Evolutionary conservation across 2,888 invertebrate species (phyloP).

Genomic region (Luperina nickerlii): DNA sequence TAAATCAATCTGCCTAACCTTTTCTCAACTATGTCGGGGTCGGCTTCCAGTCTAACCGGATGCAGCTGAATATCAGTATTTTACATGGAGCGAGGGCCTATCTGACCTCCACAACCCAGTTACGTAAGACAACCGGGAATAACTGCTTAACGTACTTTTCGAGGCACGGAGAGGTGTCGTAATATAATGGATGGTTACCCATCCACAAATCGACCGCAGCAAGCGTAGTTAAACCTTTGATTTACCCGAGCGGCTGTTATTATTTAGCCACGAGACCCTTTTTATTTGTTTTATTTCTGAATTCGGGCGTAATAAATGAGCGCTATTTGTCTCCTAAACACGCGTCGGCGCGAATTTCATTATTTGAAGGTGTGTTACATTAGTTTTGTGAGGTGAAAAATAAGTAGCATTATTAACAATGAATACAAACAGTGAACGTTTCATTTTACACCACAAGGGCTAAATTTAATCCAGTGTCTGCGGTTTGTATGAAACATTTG

Average conservation of each 20-base stretch:
- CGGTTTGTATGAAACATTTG: conserved; percentile 30
- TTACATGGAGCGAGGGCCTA: background rate
- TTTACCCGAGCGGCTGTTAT: background rate
- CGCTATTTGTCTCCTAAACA: conserved; percentile 41
- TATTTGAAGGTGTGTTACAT: conserved; percentile 40
- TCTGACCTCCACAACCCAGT: background rate
- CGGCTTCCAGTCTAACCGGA: background rate
- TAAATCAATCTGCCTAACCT: background rate
- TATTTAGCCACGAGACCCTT: background rate
- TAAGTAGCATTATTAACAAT: conserved; percentile 36
- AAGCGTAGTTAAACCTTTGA: background rate
- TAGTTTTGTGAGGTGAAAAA: conserved; percentile 47
- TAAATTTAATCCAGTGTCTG: conserved; percentile 28
- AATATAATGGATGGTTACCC: background rate
- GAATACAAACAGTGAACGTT: conserved; percentile 37
- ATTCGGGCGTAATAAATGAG: conserved; percentile 37
- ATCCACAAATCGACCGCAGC: background rate
- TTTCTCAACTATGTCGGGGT: background rate
- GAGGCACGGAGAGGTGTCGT: background rate
- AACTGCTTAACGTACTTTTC: background rate
- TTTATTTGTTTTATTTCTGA: conserved; percentile 13
- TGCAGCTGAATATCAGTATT: background rate
- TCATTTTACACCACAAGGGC: conserved; percentile 30
- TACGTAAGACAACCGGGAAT: background rate
- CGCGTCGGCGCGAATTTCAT: conserved; percentile 31